phyloP scores from a whole-genome alignment of 2,888 invertebrate species.

The Pantelozetes paolii region DNA sequence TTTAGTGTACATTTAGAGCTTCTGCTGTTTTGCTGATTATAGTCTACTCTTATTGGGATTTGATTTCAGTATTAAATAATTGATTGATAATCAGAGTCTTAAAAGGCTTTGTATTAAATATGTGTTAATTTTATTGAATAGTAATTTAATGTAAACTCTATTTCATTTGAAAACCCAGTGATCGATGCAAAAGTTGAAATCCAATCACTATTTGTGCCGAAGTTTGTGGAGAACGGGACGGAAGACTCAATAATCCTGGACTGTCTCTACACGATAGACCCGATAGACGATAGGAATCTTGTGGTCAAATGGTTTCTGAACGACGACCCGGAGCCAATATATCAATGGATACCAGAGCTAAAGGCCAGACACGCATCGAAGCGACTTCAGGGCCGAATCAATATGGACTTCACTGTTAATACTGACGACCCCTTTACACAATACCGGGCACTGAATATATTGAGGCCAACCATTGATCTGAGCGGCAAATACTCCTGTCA shows the following conservation, averaged over 20 bases:
- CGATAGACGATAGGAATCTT: constrained; percentile 45
- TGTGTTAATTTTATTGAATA: too few relatives aligned
- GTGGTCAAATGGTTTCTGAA: constrained; percentile 49
- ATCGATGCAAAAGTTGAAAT: constrained; percentile 44
- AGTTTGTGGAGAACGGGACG: constrained; percentile 47
- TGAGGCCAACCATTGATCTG: constrained; percentile 47
- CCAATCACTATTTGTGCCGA: constrained; percentile 45
- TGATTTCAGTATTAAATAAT: too few relatives aligned
- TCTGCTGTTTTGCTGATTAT: too few relatives aligned
- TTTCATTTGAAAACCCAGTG: too few relatives aligned
- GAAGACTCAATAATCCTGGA: constrained; percentile 47
- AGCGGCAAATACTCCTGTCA: constrained; percentile 47
- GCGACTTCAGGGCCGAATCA: constrained; percentile 45
- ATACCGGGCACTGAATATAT: constrained; percentile 46
- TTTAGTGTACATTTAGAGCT: too few relatives aligned
- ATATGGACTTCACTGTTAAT: constrained; percentile 44
- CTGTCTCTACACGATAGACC: constrained; percentile 46
- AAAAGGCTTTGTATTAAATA: too few relatives aligned
- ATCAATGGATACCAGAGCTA: constrained; percentile 48
- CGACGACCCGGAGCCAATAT: constrained; percentile 48
- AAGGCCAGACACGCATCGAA: constrained; percentile 44
- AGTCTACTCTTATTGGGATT: too few relatives aligned
- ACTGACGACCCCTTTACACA: constrained; percentile 42
- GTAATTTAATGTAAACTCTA: too few relatives aligned
- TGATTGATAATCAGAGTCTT: too few relatives aligned